Conservation (phyloP, 2,797 vertebrate genomes). For the Tadarida brasiliensis region DNA sequence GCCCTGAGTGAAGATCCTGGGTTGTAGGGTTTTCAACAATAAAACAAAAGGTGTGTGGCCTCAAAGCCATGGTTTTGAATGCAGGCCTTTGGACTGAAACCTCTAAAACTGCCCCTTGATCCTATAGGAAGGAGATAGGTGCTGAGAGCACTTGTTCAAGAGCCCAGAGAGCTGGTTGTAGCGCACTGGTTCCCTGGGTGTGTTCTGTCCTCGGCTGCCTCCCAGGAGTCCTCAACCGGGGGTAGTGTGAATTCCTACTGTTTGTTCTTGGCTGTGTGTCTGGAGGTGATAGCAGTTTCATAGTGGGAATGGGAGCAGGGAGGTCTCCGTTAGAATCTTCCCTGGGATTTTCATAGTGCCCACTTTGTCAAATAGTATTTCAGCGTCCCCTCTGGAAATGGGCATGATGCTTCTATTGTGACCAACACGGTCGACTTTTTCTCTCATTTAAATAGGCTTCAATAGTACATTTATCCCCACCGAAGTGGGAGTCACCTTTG, state of each 20-base stretch:
- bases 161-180: conserved; percentile 66
- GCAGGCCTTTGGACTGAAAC: conserved; percentile 39
- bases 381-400: not conserved
- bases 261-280: not conserved
- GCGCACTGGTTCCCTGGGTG: conserved; percentile 61
- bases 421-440: not conserved
- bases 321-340: not conserved
- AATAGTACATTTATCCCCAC: not conserved
- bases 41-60: conserved; percentile 12
- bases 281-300: not conserved
- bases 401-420: not conserved
- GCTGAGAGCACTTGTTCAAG: conserved; percentile 67
- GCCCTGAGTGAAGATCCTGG: not conserved
- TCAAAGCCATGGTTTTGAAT: conserved; percentile 2
- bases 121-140: conserved; percentile 76
- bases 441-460: not conserved
- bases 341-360: not conserved
- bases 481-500: not conserved
- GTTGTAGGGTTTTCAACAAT: not conserved
- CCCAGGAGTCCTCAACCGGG: conserved; percentile 64
- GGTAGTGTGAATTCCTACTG: conserved; percentile 58
- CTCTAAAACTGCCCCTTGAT: conserved; percentile 72
- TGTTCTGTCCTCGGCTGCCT: conserved; percentile 68
- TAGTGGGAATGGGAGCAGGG: not conserved
- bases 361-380: not conserved